A percentile compares a stretch with the other conserved stretches of the same genome.
phyloP scores from a whole-genome alignment of 2,797 vertebrate species.

The Erpetoichthys calabaricus region DNA sequence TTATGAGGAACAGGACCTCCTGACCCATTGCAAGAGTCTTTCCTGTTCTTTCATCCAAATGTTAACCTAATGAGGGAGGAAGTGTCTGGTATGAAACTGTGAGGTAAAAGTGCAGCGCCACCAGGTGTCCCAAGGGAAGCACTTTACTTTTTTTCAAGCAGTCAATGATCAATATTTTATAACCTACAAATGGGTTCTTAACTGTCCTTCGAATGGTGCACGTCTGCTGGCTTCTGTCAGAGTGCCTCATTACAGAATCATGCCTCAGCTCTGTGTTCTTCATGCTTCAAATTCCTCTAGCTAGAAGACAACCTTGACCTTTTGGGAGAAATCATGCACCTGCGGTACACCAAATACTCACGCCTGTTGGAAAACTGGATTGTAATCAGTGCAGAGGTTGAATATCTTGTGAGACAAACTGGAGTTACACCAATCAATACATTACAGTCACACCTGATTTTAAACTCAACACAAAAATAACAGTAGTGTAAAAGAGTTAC shows the following conservation, averaged over 20 bases:
- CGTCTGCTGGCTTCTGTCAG: neutral
- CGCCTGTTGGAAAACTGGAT: no score
- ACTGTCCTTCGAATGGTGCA: no score
- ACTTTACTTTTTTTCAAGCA: conserved; percentile 24
- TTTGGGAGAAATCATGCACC: neutral
- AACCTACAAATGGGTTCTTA: neutral
- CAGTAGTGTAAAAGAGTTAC: no score
- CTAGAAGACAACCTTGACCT: neutral
- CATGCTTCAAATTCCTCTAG: neutral
- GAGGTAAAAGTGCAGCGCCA: conserved; percentile 27
- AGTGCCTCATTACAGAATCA: neutral
- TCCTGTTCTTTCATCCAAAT: conserved; percentile 50
- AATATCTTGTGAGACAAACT: no score
- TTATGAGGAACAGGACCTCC: conserved; percentile 59
- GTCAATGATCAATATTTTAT: conserved; percentile 32
- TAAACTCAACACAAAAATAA: no score
- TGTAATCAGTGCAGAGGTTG: no score
- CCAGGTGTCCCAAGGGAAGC: conserved; percentile 24
- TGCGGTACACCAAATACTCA: no score
- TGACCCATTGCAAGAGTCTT: conserved; percentile 40
- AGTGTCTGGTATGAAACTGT: conserved; percentile 35
- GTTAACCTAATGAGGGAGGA: conserved; percentile 49
- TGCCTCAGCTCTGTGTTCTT: neutral
- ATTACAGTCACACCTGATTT: no score
- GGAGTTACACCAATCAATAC: no score